Evolutionary conservation across 2,888 invertebrate genomes (phyloP).

Genomic region (Strigamia crassipes): DNA sequence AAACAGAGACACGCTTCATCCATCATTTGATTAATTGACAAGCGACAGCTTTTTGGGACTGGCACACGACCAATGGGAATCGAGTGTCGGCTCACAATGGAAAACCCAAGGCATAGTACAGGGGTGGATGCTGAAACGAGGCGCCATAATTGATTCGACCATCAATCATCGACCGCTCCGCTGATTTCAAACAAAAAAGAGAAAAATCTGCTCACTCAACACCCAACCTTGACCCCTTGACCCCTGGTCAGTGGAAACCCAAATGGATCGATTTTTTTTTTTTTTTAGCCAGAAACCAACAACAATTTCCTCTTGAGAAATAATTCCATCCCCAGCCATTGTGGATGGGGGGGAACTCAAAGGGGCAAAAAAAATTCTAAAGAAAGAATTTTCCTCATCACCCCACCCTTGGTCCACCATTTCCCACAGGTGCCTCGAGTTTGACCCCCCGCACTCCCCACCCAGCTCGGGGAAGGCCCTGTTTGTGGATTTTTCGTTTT

Average conservation of each 20-base stretch:
- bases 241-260: neutral
- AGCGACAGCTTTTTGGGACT: neutral
- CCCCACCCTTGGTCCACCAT: neutral
- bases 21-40: slow-evolving; percentile 1
- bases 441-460: no score
- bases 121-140: neutral
- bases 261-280: neutral
- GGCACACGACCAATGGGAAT: slow-evolving; percentile 24
- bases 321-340: neutral
- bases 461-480: no score
- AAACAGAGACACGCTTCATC: slow-evolving; percentile 31
- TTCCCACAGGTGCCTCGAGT: neutral
- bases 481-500: neutral
- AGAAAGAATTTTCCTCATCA: neutral
- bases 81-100: slow-evolving; percentile 34
- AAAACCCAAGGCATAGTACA: no score
- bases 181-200: neutral
- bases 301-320: neutral
- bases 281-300: neutral
- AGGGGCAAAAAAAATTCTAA: neutral
- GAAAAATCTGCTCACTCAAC: neutral
- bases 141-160: neutral
- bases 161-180: slow-evolving; percentile 19
- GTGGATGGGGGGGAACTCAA: neutral
- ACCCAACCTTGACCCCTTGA: neutral